Evolutionary conservation across 2,797 vertebrate species (phyloP).

Genomic region (Pygocentrus nattereri): DNA sequence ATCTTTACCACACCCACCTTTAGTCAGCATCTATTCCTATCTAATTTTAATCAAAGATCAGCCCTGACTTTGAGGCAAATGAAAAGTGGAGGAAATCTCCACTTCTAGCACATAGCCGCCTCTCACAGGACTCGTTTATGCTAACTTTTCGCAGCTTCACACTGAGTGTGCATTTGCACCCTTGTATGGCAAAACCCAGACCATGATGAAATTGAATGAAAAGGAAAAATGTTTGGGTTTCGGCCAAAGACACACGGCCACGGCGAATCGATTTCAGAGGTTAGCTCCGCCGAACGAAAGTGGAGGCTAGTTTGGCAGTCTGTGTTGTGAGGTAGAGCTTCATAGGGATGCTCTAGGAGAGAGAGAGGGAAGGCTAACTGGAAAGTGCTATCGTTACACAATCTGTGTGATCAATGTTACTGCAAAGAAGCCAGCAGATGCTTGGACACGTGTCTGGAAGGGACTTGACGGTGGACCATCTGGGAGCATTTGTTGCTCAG

Average conservation of each 20-base stretch:
- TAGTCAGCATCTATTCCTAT: neutral
- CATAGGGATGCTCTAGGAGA: neutral
- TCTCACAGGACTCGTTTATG: neutral
- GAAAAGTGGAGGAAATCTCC: neutral
- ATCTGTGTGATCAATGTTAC: slow-evolving; percentile 21
- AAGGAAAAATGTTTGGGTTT: slow-evolving; percentile 15
- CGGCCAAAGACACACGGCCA: neutral
- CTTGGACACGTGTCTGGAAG: slow-evolving; percentile 50
- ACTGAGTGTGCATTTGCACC: neutral
- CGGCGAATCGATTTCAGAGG: neutral
- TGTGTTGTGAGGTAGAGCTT: neutral
- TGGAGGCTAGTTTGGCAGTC: neutral
- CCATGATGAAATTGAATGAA: slow-evolving; percentile 37
- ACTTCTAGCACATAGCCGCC: neutral
- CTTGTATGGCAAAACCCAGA: slow-evolving; percentile 24
- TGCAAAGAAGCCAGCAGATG: slow-evolving; percentile 49
- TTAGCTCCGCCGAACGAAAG: neutral
- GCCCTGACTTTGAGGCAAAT: neutral
- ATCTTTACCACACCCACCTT: too few relatives aligned
- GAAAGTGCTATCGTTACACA: slow-evolving; percentile 19
- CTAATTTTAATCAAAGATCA: neutral
- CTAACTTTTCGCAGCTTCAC: neutral
- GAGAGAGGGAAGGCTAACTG: neutral
- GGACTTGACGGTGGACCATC: slow-evolving; percentile 51
- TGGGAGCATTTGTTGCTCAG: slow-evolving; percentile 50